phyloP scores from a whole-genome alignment of 2,113 vertebrate species.

The Baryphthengus martii region DNA sequence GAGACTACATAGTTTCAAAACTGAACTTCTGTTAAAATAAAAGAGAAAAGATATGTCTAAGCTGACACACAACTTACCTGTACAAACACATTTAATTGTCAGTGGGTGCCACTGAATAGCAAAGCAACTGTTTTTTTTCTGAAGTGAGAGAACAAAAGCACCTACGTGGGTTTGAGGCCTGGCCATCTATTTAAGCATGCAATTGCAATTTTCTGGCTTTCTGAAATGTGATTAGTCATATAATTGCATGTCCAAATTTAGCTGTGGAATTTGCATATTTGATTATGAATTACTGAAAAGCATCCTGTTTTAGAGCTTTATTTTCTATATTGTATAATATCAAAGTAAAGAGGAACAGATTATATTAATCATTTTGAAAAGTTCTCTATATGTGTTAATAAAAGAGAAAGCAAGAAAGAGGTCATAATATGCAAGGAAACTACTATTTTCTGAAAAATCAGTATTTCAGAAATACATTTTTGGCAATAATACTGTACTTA shows the following conservation, averaged over 20 bases:
- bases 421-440: neutral
- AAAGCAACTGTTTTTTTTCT: conserved; percentile 8
- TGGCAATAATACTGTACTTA: neutral
- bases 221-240: conserved; percentile 66
- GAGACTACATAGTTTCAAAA: neutral
- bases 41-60: neutral
- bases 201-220: conserved; percentile 68
- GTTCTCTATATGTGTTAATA: neutral
- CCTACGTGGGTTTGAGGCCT: conserved; percentile 25
- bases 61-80: neutral
- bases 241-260: conserved; percentile 69
- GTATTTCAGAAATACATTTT: neutral
- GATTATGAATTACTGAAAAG: conserved; percentile 61
- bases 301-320: conserved; percentile 52
- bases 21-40: neutral
- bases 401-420: neutral
- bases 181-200: conserved; percentile 63
- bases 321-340: conserved; percentile 28
- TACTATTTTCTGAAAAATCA: neutral
- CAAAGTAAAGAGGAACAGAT: conserved; percentile 30
- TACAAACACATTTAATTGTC: conserved; percentile 25
- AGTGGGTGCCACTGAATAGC: neutral
- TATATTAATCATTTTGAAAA: conserved; percentile 21
- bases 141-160: conserved; percentile 19
- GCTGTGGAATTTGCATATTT: conserved; percentile 61